A percentile compares a stretch with the other conserved stretches of the same genome.
These are phyloP conservation scores for Dicrostonyx torquatus DNA, from an alignment of 2,797 vertebrate genomes.

Conservation along the genomic window DNA sequence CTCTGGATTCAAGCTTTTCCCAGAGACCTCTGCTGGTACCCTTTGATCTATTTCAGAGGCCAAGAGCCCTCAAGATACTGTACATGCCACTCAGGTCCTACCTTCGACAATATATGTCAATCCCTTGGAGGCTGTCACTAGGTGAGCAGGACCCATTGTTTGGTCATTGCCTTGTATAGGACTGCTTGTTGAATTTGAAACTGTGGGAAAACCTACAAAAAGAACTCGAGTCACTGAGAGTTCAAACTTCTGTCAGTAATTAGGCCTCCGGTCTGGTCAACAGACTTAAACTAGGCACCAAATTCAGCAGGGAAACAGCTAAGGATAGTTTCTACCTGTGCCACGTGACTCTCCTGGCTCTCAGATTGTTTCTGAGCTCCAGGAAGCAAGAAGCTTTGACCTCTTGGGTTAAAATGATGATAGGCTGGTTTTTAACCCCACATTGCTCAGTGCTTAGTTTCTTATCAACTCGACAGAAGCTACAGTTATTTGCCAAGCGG, in stretches of 20 bases:
- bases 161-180: neutral
- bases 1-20: neutral
- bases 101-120: accelerated
- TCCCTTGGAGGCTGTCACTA: neutral
- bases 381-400: neutral
- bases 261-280: neutral
- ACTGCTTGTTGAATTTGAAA: neutral
- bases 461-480: neutral
- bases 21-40: neutral
- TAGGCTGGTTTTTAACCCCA: neutral
- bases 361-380: neutral
- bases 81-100: no score
- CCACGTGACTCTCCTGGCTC: neutral
- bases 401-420: neutral
- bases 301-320: neutral
- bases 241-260: neutral
- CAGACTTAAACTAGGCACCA: no score
- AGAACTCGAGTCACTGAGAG: neutral
- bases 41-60: neutral
- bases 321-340: neutral
- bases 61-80: neutral
- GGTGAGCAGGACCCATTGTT: accelerated
- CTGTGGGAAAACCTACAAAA: neutral
- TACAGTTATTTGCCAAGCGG: neutral
- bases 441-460: no score